Evolutionary conservation across 2,888 invertebrate genomes (phyloP).

Genomic region (Diloba caeruleocephala): DNA sequence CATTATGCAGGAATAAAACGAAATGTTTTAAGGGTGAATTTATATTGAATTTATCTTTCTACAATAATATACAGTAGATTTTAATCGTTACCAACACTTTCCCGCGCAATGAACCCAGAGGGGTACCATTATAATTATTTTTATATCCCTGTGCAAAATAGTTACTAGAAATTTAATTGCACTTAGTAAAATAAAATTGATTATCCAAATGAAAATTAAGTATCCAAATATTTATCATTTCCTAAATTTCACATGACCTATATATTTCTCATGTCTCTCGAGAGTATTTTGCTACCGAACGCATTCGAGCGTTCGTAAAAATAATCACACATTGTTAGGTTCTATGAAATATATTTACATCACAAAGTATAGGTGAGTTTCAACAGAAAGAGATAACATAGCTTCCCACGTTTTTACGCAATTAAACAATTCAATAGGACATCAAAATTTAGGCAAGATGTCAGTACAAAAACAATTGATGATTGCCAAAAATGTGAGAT

Average conservation of each 20-base stretch:
- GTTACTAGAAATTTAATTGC: constrained; percentile 71
- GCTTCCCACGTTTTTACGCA: constrained; percentile 31
- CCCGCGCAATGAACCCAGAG: constrained; percentile 58
- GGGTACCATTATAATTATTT: constrained; percentile 53
- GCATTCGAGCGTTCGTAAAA: constrained; percentile 43
- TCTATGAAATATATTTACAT: constrained; percentile 62
- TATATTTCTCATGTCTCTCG: constrained; percentile 38
- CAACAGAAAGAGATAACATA: constrained; percentile 56
- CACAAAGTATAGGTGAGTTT: constrained; percentile 72
- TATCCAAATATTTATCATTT: constrained; percentile 50
- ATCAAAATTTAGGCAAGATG: constrained; percentile 40
- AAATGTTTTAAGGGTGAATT: constrained; percentile 79
- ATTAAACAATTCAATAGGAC: constrained; percentile 41
- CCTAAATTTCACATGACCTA: constrained; percentile 48
- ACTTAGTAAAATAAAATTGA: constrained; percentile 67
- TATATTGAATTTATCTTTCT: constrained; percentile 87
- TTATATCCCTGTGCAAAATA: constrained; percentile 67
- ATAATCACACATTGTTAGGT: constrained; percentile 44
- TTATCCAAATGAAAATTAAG: constrained; percentile 61
- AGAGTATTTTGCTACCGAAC: constrained; percentile 42
- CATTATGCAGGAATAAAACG: constrained; percentile 61
- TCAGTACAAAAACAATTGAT: constrained; percentile 21
- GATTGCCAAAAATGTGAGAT: constrained; percentile 24
- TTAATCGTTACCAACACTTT: constrained; percentile 65
- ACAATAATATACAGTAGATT: constrained; percentile 85